Evolutionary conservation across 2,797 vertebrate species (phyloP).

Genomic region (Hipposideros larvatus): DNA sequence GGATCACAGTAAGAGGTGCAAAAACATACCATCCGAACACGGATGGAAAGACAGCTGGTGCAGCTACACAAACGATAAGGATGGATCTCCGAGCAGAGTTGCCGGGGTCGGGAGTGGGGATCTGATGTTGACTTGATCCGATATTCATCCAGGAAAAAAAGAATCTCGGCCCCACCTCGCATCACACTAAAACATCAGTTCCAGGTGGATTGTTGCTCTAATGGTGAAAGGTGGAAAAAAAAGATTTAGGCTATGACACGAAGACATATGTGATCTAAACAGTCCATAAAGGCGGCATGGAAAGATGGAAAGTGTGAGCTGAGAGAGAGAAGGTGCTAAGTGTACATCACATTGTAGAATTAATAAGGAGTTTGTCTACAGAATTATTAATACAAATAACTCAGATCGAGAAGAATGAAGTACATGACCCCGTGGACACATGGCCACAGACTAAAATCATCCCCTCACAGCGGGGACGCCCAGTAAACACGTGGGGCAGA

Average conservation of each 20-base stretch:
- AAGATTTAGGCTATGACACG: neutral
- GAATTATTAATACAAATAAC: too few relatives aligned
- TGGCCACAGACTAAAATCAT: accelerated
- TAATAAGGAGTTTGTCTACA: accelerated
- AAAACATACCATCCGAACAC: accelerated
- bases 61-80: accelerated
- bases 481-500: accelerated
- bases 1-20: neutral
- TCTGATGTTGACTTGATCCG: accelerated
- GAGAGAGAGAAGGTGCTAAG: neutral
- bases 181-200: neutral
- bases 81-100: accelerated
- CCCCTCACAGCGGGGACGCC: accelerated
- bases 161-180: accelerated
- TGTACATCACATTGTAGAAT: accelerated
- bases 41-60: accelerated
- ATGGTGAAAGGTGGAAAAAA: neutral
- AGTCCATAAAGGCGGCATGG: neutral
- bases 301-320: neutral
- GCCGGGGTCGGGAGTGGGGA: too few relatives aligned
- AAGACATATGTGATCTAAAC: neutral
- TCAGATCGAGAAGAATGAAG: neutral
- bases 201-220: neutral
- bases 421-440: accelerated
- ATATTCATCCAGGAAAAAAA: too few relatives aligned